Base-by-base conservation (phyloP, 2,797 vertebrate species). In the Psittacula derbiana region DNA sequence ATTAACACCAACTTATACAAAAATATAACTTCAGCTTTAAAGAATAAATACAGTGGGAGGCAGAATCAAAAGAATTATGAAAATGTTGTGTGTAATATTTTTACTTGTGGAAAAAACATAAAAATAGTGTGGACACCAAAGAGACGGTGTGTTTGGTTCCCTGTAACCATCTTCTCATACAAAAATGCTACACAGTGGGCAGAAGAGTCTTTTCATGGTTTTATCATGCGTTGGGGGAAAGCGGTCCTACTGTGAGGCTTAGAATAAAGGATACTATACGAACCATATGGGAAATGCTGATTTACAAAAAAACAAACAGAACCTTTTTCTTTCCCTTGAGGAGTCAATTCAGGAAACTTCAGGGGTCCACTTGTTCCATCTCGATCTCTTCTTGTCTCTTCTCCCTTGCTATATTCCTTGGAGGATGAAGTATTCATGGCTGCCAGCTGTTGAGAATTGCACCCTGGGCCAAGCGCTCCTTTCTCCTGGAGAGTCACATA, bases 11-110 rank as follows among this genome's bases (percentile, higher is more conserved):
- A 86, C 61, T 18, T 82, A 74, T 76, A 58, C 7, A 85, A 87
- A 94, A 95, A 73, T 57, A 70, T 43, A 81, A 40, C 74, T 73
- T 73, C 52, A 70, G 11, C 31, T 92, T 94, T 44, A 71, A 83
- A 90, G 70, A 73, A 53, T 86, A 85, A 65, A 90, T 90, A 49
- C 12, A 67, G 41, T 16, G 9, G 71, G 80, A 67, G n/a, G 67
- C 7, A 57, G 27, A 88, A 86, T 21, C 65, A 13, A 64, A 67
- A 21, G 28, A 90, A 50, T 64, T 69, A 70, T 28, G 33, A 40
- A 38, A 81, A 44, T 14, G 8, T 3, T 16, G 28, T 43, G 3
- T n/a, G 4, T 7, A 28, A 16, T 81, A 24, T 3, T 88, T 85
- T 64, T 55, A 30, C 25, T 92, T 90, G 47, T 38, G 19, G 13